These are phyloP conservation scores for Dryas iulia DNA, from an alignment of 1,140 invertebrate genomes.

Conservation along the genomic window DNA sequence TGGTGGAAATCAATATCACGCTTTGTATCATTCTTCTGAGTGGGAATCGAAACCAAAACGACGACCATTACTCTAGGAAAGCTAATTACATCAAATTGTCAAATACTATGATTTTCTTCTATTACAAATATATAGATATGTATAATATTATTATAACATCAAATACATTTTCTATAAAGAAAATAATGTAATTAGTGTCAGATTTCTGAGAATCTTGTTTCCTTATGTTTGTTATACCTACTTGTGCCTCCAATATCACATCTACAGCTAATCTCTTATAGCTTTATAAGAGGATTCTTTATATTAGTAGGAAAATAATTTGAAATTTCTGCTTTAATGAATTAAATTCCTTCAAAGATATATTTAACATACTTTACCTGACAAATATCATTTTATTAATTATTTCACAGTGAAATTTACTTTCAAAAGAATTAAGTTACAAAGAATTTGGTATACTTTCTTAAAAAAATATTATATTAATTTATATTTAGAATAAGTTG, in stretches of 20 bases:
- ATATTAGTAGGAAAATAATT: neutral
- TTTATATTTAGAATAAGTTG: too few relatives aligned
- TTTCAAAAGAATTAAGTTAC: too few relatives aligned
- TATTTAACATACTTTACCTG: too few relatives aligned
- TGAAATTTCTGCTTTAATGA: neutral
- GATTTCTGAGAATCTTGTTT: neutral
- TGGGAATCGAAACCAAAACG: too few relatives aligned
- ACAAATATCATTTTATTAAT: too few relatives aligned
- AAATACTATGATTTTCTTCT: neutral
- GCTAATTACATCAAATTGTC: neutral
- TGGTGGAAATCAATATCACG: too few relatives aligned
- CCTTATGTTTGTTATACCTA: neutral
- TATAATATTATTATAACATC: neutral
- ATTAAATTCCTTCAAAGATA: neutral
- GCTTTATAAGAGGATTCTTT: neutral
- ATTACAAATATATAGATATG: neutral
- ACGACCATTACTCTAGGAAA: too few relatives aligned
- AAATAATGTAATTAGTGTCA: slow-evolving; percentile 1
- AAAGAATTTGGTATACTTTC: too few relatives aligned
- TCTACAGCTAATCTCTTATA: neutral
- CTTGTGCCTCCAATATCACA: neutral
- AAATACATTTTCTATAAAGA: neutral
- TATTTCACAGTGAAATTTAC: too few relatives aligned
- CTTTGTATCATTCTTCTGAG: too few relatives aligned
- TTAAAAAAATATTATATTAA: too few relatives aligned